Conservation (phyloP, 2,113 vertebrate genomes). For the Lepisosteus oculatus region DNA sequence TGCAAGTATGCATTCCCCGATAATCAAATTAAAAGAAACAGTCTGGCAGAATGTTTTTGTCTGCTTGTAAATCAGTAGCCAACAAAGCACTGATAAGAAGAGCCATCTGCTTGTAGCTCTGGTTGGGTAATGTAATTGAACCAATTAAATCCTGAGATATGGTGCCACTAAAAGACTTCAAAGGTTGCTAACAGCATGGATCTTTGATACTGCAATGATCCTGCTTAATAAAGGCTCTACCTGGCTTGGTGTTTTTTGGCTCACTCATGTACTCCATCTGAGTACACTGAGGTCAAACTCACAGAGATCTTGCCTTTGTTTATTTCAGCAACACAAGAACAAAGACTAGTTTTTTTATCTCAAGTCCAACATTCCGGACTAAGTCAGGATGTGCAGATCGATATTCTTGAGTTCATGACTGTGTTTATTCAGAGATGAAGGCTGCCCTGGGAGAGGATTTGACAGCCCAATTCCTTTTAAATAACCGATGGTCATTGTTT, state of each 20-base stretch:
- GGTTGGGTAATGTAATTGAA: neutral
- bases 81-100: constrained; percentile 9
- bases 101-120: constrained; percentile 1
- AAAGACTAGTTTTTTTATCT: no score
- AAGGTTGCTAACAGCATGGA: neutral
- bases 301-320: no score
- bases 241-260: neutral
- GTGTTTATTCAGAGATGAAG: no score
- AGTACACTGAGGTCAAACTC: neutral
- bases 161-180: neutral
- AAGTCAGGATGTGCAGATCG: no score
- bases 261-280: neutral
- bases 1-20: no score
- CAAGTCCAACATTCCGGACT: no score
- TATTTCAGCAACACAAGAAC: no score
- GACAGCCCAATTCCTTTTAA: no score
- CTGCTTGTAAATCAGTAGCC: constrained; percentile 8
- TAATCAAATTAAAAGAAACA: no score
- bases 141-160: constrained; percentile 9
- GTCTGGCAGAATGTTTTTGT: neutral
- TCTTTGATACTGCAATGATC: neutral
- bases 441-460: no score
- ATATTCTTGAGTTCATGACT: no score
- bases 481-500: no score
- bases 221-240: neutral